These are phyloP conservation scores for Cassiopea xamachana DNA, from an alignment of 30 jellyfish, hydroid and myxozoan species.

Conservation along the genomic window DNA sequence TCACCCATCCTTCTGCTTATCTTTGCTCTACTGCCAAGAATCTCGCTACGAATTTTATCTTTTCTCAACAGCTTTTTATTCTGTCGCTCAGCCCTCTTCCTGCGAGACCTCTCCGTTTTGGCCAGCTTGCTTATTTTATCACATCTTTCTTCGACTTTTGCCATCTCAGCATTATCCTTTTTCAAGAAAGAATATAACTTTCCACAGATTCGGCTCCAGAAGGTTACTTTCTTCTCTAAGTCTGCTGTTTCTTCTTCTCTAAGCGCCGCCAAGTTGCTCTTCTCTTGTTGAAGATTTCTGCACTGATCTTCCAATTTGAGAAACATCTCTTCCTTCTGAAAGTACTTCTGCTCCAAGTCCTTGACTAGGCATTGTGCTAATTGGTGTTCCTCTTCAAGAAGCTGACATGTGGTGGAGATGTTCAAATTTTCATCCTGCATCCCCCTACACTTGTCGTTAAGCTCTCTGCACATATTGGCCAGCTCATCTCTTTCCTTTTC, in stretches of 20 bases:
- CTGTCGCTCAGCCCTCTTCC: neutral
- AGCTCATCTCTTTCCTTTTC: neutral
- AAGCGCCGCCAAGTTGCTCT: neutral
- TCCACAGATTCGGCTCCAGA: slow-evolving; percentile 2
- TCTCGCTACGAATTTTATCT: no score
- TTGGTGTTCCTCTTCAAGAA: neutral
- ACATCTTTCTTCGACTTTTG: neutral
- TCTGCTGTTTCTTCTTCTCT: neutral
- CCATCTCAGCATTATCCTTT: neutral
- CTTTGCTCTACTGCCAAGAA: no score
- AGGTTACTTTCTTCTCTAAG: neutral
- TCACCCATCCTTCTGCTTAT: slow-evolving; percentile 7
- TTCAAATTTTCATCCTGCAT: neutral
- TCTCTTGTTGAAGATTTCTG: neutral
- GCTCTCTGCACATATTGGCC: neutral
- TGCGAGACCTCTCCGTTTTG: neutral
- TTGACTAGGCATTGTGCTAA: neutral
- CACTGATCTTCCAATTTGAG: neutral
- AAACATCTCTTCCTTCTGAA: neutral
- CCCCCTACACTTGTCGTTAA: neutral
- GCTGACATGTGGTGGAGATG: neutral
- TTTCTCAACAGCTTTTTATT: no score
- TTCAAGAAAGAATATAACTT: neutral
- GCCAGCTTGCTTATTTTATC: neutral
- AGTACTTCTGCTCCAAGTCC: neutral